phyloP scores from a whole-genome alignment of 2,888 invertebrate species.

The Perdita meconis region DNA sequence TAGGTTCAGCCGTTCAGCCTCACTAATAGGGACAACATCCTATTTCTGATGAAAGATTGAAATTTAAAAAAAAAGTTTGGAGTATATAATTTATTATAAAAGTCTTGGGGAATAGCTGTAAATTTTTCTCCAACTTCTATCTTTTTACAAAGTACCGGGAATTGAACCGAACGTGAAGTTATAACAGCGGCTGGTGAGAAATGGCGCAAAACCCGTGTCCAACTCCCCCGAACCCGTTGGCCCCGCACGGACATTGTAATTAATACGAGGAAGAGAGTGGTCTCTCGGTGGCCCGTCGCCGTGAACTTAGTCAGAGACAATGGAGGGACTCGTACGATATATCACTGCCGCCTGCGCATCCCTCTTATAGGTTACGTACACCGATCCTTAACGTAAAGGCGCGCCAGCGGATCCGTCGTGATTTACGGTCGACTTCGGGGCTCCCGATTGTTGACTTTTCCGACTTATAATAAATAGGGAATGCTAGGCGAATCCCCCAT shows the following conservation, averaged over 20 bases:
- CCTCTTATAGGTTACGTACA: conserved; percentile 61
- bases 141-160: too few relatives aligned
- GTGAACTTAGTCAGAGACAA: conserved; percentile 69
- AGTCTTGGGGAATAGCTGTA: too few relatives aligned
- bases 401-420: conserved; percentile 45
- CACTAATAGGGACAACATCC: too few relatives aligned
- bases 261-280: conserved; percentile 65
- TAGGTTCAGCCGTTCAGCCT: too few relatives aligned
- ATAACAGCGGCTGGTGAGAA: too few relatives aligned
- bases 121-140: too few relatives aligned
- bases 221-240: conserved; percentile 1
- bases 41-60: too few relatives aligned
- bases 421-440: conserved; percentile 54
- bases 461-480: conserved; percentile 58
- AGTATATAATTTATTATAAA: too few relatives aligned
- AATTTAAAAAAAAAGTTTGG: too few relatives aligned
- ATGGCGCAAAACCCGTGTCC: neutral
- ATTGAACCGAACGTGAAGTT: too few relatives aligned
- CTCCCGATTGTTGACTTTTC: conserved; percentile 56
- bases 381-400: conserved; percentile 52
- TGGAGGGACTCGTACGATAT: conserved; percentile 64
- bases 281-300: conserved; percentile 57
- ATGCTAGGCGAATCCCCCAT: conserved; percentile 25
- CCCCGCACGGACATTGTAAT: conserved; percentile 58
- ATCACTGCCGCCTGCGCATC: conserved; percentile 67